These are phyloP conservation scores for Exephanes ischioxanthus DNA, from an alignment of 2,888 invertebrate species.

Conservation along the genomic window DNA sequence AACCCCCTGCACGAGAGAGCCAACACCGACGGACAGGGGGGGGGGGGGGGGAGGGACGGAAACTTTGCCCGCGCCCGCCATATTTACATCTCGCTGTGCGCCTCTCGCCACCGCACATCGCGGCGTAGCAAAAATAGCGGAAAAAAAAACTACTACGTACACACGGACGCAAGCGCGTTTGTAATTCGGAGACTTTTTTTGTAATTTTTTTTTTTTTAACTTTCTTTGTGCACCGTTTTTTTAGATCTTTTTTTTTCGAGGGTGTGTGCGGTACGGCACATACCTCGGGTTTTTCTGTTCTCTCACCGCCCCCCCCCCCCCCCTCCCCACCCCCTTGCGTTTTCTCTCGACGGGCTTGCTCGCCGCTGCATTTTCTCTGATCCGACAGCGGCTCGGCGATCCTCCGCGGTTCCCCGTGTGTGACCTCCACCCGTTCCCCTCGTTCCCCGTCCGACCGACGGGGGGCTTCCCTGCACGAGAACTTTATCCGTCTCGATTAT, in stretches of 20 bases:
- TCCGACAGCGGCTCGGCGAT: slow-evolving; percentile 41
- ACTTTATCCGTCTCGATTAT: slow-evolving; percentile 57
- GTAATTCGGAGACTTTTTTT: slow-evolving; percentile 56
- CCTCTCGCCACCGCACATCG: slow-evolving; percentile 38
- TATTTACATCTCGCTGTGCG: slow-evolving; percentile 80
- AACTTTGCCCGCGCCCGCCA: slow-evolving; percentile 80
- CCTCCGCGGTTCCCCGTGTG: slow-evolving; percentile 24
- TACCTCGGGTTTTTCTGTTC: slow-evolving; percentile 3
- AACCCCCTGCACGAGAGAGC: slow-evolving; percentile 21
- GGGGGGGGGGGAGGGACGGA: slow-evolving; percentile 75
- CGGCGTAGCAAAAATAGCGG: slow-evolving; percentile 52
- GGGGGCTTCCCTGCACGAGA: slow-evolving; percentile 36
- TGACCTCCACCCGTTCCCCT: slow-evolving; percentile 23
- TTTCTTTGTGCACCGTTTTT: background rate
- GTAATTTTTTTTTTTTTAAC: background rate
- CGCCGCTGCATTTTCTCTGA: slow-evolving; percentile 54
- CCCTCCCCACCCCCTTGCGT: background rate
- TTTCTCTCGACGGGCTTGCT: slow-evolving; percentile 39
- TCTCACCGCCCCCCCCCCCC: background rate
- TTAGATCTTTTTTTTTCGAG: background rate
- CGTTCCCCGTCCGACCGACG: background rate
- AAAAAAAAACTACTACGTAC: slow-evolving; percentile 40
- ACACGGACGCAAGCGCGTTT: slow-evolving; percentile 11
- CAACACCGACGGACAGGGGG: slow-evolving; percentile 66
- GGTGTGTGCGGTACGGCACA: background rate